Base-by-base conservation (phyloP, 2,113 vertebrate genomes). In the Carassius gibelio region DNA sequence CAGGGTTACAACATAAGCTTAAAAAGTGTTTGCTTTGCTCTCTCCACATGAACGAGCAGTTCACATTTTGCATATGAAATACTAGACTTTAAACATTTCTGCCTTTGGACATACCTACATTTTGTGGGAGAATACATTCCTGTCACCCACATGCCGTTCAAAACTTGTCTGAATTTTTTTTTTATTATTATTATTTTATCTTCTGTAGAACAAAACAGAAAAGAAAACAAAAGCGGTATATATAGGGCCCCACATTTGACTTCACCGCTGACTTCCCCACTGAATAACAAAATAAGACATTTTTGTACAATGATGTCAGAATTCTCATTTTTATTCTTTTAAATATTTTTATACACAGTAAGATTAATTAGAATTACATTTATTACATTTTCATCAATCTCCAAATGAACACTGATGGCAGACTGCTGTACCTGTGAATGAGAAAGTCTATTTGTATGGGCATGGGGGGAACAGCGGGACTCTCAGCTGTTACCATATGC, bases 401-500 rank as follows among this genome's bases (percentile, higher is more conserved):
- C 7, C 45, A 69, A 76, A 83, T 81, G 66, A 87, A 80, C 82
- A 84, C 55, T 30, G 61, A 76, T 55, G 78, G 64, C 61, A 80
- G 57, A 85, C 68, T 87, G 68, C 84, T 90, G 84, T 75, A 81
- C 84, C 87, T 82, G 82, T 85, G 87, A 90, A 91, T 89, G 89
- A 88, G 75, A 83, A 80, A 50, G 71, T 36, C 38, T 34, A 50
- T 74, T 75, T 71, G 75, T 74, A 75, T 84, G 84, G 79, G 57
- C 48, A 50, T 45, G 42, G 42, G 42, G 42, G 42, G 8, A 11
- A 30, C 55, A 52, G 87, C 81, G 87, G 83, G 88, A 87, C 89
- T 88, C 86, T 84, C 59, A 88, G 87, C 87, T 84, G 87, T 93
- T 91, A 94, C 92, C 93, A 88, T 87, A 82, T 90, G 90, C 91